These are phyloP conservation scores for Dynastes grantii DNA, from an alignment of 2,888 invertebrate species.

Conservation along the genomic window DNA sequence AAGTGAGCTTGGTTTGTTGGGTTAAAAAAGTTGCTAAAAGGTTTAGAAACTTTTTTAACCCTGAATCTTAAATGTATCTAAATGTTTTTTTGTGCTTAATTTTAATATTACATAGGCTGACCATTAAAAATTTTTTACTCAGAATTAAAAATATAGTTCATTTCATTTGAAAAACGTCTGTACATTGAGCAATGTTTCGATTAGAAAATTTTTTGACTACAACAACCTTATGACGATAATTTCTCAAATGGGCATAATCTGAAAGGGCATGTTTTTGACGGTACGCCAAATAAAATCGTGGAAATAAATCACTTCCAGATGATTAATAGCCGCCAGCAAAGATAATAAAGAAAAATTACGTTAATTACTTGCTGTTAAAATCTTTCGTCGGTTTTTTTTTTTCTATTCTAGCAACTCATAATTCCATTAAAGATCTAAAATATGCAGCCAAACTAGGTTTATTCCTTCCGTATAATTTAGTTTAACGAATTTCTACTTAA, in stretches of 20 bases:
- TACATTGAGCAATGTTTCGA: not conserved
- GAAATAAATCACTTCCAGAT: conserved; percentile 28
- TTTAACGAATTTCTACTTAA: not conserved
- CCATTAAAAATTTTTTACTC: no score
- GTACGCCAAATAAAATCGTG: conserved; percentile 17
- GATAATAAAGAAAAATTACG: conserved; percentile 44
- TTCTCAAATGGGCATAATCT: not conserved
- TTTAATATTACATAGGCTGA: no score
- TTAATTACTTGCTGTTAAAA: conserved; percentile 26
- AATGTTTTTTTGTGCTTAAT: no score
- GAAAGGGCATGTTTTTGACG: not conserved
- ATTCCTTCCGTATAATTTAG: no score
- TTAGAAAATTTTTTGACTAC: not conserved
- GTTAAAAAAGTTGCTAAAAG: no score
- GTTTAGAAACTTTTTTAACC: no score
- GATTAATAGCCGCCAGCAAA: conserved; percentile 22
- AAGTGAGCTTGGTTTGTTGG: no score
- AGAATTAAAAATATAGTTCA: no score
- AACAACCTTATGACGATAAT: conserved; percentile 4
- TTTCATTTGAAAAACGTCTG: no score
- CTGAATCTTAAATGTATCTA: no score
- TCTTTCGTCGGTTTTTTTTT: not conserved
- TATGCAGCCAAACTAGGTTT: not conserved
- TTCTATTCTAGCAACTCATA: not conserved
- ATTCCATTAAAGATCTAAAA: conserved; percentile 13